Evolutionary conservation across 2,888 invertebrate species (phyloP), one percentile per base, ranked within the genome.

Genomic region (Leuctra nigra): DNA sequence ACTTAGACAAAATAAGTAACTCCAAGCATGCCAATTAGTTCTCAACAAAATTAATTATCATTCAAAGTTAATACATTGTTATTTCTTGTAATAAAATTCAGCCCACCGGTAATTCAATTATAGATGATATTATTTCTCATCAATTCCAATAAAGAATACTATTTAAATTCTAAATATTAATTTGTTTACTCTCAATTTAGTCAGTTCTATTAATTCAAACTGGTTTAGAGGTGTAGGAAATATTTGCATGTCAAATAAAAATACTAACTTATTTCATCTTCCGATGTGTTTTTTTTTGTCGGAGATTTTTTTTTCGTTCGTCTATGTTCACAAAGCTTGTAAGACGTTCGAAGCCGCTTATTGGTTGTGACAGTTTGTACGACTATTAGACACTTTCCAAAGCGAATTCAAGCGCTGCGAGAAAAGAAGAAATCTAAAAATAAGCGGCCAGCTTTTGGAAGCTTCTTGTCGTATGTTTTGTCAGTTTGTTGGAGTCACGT

Each of bases 241-340:
- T 39, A 48, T 39, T 39, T 18, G 38, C 55, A 20, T 24, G 55
- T 55, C 55, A 55, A 38, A 48, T 35, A 23, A 23, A 48, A 48
- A 47, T 20, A 33, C 38, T 4, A 14, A 50, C 39, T 23, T 46
- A 23, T 47, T 55, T 36, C 22, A 50, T 55, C 50, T 55, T 48
- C 11, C 24, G n/a, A n/a, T 23, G 16, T 50, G 16, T 35, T 50
- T 44, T 44, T 44, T 44, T 9, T 20, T 6, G 44, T 3, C 4
- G 11, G 16, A 36, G 13, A 3, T 2, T 36, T 36, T 36, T 39
- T 39, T 24, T 35, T 9, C 35, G 50, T 20, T 14, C 18, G 22
- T n/a, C 29, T 35, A 33, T 50, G 50, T 50, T 35, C 33, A 50
- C 50, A 48, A 48, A 48, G 48, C 48, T 14, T n/a, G 11, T 4